These are phyloP conservation scores for Bicyclus anynana DNA, from an alignment of 1,140 invertebrate genomes.

Conservation along the genomic window DNA sequence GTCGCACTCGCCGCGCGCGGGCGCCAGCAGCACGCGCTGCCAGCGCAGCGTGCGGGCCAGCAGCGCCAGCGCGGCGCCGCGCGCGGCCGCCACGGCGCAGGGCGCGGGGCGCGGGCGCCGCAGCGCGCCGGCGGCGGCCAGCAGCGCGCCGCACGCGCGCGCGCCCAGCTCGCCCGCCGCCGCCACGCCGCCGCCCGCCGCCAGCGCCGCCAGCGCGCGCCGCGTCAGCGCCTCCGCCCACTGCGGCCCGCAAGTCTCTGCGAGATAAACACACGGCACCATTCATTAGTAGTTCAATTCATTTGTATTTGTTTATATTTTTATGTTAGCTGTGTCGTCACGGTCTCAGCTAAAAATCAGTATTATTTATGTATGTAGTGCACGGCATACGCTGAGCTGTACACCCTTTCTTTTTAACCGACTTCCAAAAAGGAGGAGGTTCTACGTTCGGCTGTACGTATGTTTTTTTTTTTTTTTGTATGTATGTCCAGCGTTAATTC, in stretches of 20 bases:
- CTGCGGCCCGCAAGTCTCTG: conserved; percentile 46
- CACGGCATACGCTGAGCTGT: too few relatives aligned
- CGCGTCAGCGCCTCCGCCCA: conserved; percentile 33
- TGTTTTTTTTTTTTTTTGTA: too few relatives aligned
- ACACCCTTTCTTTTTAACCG: too few relatives aligned
- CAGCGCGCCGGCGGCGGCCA: conserved; percentile 26
- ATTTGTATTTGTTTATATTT: too few relatives aligned
- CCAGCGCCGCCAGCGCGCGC: conserved; percentile 25
- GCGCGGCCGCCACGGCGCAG: conserved; percentile 28
- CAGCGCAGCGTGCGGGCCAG: conserved; percentile 35
- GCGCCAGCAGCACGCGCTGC: conserved; percentile 34
- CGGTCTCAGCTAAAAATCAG: too few relatives aligned
- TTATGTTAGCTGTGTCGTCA: too few relatives aligned
- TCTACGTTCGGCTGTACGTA: too few relatives aligned
- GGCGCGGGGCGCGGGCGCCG: conserved; percentile 23
- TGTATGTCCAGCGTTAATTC: too few relatives aligned
- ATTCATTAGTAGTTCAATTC: too few relatives aligned
- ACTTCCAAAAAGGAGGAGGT: too few relatives aligned
- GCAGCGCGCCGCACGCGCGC: conserved; percentile 30
- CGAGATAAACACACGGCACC: neutral
- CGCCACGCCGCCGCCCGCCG: conserved; percentile 31
- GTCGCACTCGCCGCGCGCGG: conserved; percentile 25
- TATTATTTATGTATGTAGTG: too few relatives aligned
- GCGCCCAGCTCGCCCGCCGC: conserved; percentile 31
- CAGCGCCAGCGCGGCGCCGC: conserved; percentile 27